Evolutionary conservation across 2,888 invertebrate genomes (phyloP).

Genomic region (Ellobium chinense): DNA sequence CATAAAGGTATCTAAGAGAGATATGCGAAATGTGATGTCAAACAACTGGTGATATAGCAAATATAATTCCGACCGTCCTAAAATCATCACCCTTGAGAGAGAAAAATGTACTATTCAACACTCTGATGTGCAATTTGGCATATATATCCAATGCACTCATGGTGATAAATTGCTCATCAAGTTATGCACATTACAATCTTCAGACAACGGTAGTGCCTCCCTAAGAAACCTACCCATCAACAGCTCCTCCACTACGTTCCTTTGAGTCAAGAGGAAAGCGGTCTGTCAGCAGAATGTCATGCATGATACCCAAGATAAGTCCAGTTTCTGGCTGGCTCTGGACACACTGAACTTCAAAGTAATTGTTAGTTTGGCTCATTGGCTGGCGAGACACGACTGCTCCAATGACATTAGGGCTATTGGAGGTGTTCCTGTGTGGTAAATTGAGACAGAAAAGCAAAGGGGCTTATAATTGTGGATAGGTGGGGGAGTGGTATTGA

Average conservation of each 20-base stretch:
- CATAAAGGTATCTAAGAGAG: too few species aligned
- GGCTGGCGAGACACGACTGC: slow-evolving; percentile 53
- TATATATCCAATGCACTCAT: too few species aligned
- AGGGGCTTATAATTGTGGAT: not conserved
- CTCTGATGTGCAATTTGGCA: too few species aligned
- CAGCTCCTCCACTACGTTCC: slow-evolving; percentile 60
- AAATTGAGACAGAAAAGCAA: not conserved
- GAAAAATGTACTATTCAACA: too few species aligned
- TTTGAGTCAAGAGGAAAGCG: slow-evolving; percentile 59
- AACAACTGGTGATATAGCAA: too few species aligned
- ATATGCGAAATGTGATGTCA: too few species aligned
- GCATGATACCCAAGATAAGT: slow-evolving; percentile 56
- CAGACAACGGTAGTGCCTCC: too few species aligned
- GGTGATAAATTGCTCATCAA: too few species aligned
- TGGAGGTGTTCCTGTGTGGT: slow-evolving; percentile 37
- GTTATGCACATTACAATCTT: too few species aligned
- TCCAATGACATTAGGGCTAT: slow-evolving; percentile 34
- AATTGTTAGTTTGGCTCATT: slow-evolving; percentile 60
- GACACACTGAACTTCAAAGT: slow-evolving; percentile 56
- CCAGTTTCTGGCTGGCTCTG: slow-evolving; percentile 45
- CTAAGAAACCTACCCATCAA: slow-evolving; percentile 65
- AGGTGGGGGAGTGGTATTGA: not conserved
- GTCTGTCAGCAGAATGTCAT: slow-evolving; percentile 52
- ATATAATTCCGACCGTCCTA: too few species aligned
- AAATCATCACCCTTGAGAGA: too few species aligned